A percentile compares a stretch with the other conserved stretches of the same genome.
Evolutionary conservation across 2,888 invertebrate genomes (phyloP).

Genomic region (Diadegma fenestrale): DNA sequence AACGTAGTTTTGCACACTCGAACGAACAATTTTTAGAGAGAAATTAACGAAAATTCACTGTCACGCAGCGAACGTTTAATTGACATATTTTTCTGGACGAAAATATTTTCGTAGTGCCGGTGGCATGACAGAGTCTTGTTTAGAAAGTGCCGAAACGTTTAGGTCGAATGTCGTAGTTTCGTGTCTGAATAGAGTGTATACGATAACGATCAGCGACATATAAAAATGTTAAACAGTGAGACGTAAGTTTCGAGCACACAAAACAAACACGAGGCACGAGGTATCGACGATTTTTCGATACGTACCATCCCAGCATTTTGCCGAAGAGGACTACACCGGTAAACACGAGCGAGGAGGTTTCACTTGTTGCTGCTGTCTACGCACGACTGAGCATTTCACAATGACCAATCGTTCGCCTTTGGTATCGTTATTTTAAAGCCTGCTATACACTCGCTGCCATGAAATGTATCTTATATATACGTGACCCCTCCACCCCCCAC

Average conservation of each 20-base stretch:
- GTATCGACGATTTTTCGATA: not conserved
- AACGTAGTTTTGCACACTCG: not conserved
- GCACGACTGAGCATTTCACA: slow-evolving; percentile 78
- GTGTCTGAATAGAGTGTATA: not conserved
- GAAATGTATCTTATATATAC: slow-evolving; percentile 35
- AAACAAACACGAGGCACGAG: not conserved
- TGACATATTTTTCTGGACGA: not conserved
- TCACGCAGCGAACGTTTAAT: not conserved
- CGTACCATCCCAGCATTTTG: slow-evolving; percentile 24
- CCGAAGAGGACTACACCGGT: not conserved
- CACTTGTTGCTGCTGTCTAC: slow-evolving; percentile 32
- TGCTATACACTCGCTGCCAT: slow-evolving; percentile 29
- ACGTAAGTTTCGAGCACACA: not conserved
- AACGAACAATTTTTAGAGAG: not conserved
- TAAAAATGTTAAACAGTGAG: not conserved
- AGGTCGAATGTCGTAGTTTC: not conserved
- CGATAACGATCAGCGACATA: not conserved
- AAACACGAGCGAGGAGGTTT: slow-evolving; percentile 39
- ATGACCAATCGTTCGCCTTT: slow-evolving; percentile 72
- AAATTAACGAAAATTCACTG: not conserved
- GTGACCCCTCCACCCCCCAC: slow-evolving; percentile 1
- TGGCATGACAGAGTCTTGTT: not conserved
- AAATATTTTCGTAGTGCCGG: not conserved
- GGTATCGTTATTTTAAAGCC: slow-evolving; percentile 67
- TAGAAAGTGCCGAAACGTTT: not conserved